Base-by-base conservation (phyloP, 1,140 invertebrate genomes). In the Charaxes varanes region DNA sequence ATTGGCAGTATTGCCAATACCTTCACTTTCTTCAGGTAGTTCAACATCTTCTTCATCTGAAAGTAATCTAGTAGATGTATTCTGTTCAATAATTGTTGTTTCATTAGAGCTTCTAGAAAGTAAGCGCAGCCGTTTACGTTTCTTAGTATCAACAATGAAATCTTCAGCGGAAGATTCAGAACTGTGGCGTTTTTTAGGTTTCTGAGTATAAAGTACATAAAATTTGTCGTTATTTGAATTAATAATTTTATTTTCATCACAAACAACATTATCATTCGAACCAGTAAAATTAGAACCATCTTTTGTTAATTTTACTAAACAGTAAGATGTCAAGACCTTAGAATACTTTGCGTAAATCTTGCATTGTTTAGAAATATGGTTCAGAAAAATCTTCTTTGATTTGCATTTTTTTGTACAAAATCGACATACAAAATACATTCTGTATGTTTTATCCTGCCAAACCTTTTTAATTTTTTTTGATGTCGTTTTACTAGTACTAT, bases 21-120 rank as follows among this genome's bases (percentile, higher is more conserved):
- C 34, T 10, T 42, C 23, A 27, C 31, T 38, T 24, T 42, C 41
- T 32, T 18, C 7, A 13, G 19, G 4, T 22, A 15, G 1, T 8
- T 12, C 26, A 8, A n/a, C 3, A 7, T 34, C 38, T 18, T 32
- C 30, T 6, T 4, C 2, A 33, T 33, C 21, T 17, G 38, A 33
- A 5, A 6, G 1, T 6, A 10, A 8, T 6, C 6, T 28, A 6
- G 18, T 30, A 8, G 10, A 13, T 16, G 24, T 36, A 27, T 44
- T 45, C 8, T 36, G 44, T 21, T 58, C 59, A 40, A 72, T 38
- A 21, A 70, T 41, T 33, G 76, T 41, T 11, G 69, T 74, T n/a
- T 74, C 73, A 45, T 48, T 60, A 6, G 71, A 76, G 47, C 65
- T 68, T 47, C 33, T 35, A 12, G 76, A 80, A 24, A 60, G 8